Base-by-base conservation (phyloP, 2,113 vertebrate genomes). In the Pseudonaja textilis region DNA sequence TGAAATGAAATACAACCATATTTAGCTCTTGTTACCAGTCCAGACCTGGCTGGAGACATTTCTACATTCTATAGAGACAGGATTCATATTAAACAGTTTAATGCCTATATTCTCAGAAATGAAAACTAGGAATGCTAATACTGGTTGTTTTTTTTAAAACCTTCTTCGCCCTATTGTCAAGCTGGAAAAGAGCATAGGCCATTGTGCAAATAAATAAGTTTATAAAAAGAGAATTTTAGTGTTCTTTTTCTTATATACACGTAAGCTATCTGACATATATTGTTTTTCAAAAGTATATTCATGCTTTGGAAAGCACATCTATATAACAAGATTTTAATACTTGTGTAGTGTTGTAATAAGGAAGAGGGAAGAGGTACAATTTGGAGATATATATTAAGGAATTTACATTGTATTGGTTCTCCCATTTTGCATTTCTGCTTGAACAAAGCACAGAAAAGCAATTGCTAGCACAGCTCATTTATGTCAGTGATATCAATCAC, bases 1-100 rank as follows among this genome's bases (percentile, higher is more conserved):
- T 98, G 98, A 99, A 99, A 99, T 99, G 96, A 99, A 99, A 99
- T 99, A 98, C 98, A 98, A 96, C 98, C 97, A 91, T 89, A 97
- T 98, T 98, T 97, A 97, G 97, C 97, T 98, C 98, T 96, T 97
- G 96, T 98, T 98, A 98, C 98, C 96, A 93, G 93, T 94, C 85
- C 94, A 95, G 96, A 97, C 92, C 93, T 92, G 89, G 57, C 91
- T 95, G 95, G 92, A 91, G 91, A 93, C 89, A 96, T 97, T 97
- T 96, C 95, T 95, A 91, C 94, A n/a, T 91, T 81, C 93, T 95
- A 95, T 87, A 90, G 95, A 97, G 95, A 94, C 52, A 18, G 95
- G 95, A 96, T 97, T 97, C 96, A 92, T 95, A 96, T 95, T 96
- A 95, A 96, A 95, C 87, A 93, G 92, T 95, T 95, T 97, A 95